Conservation (phyloP, 2,797 vertebrate species). For the Rallus crepitans region DNA sequence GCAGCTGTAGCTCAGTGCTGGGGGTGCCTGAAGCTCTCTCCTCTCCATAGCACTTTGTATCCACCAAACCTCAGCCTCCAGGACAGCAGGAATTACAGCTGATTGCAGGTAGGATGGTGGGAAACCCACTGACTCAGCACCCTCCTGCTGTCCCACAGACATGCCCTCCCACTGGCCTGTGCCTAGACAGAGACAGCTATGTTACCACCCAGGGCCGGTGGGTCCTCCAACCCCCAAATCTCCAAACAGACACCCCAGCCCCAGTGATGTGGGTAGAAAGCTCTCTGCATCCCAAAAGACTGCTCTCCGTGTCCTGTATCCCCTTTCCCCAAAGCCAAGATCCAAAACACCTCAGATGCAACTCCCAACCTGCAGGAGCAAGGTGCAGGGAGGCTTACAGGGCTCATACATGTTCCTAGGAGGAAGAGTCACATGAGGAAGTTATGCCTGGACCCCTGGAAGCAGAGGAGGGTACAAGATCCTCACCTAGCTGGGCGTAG, state of each 20-base stretch:
- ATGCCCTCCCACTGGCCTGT: neutral
- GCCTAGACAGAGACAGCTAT: fast-evolving
- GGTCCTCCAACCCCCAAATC: neutral
- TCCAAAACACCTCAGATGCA: neutral
- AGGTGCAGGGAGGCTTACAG: fast-evolving
- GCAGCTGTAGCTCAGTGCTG: neutral
- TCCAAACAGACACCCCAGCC: neutral
- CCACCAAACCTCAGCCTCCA: neutral
- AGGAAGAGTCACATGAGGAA: fast-evolving
- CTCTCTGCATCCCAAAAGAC: neutral
- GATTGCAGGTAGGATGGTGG: neutral
- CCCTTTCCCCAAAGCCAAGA: neutral
- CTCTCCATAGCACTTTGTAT: neutral
- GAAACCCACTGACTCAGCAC: neutral
- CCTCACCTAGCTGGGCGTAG: neutral
- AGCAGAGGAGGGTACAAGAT: neutral
- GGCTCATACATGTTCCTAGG: neutral
- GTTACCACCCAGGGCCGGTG: fast-evolving
- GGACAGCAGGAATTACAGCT: neutral
- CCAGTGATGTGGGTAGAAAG: neutral
- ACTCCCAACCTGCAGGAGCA: fast-evolving
- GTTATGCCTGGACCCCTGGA: neutral
- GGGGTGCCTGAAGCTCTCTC: neutral
- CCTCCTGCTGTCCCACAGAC: fast-evolving
- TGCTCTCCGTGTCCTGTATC: fast-evolving